A percentile compares a stretch with the other conserved stretches of the same genome.
phyloP scores from a whole-genome alignment of 2,797 vertebrate genomes.

The Cossypha niveicapilla region DNA sequence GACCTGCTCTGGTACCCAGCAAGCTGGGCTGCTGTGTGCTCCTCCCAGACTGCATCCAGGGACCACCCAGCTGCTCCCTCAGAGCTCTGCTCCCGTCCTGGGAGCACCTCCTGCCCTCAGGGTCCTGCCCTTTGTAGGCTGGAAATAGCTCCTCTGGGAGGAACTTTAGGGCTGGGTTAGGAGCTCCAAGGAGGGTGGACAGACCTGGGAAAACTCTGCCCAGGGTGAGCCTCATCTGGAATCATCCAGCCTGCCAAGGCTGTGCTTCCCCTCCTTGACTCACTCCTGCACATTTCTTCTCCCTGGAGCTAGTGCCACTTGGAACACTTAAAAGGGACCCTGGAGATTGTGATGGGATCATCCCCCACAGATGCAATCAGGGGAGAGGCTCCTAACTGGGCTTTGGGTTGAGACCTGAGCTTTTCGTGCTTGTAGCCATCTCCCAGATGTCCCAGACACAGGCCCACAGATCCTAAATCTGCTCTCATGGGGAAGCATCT shows the following conservation, averaged over 20 bases:
- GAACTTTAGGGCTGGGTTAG: not conserved
- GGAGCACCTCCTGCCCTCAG: not conserved
- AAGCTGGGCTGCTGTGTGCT: not conserved
- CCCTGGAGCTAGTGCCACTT: not conserved
- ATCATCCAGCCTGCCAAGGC: fast-evolving
- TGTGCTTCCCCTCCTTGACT: fast-evolving
- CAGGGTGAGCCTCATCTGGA: not conserved
- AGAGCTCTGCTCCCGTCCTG: not conserved
- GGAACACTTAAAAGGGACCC: not conserved
- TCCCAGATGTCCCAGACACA: not conserved
- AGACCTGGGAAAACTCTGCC: not conserved
- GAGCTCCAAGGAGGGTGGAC: not conserved
- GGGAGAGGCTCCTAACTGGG: not conserved
- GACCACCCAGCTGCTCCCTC: not conserved
- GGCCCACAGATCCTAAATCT: not conserved
- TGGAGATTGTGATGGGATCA: not conserved
- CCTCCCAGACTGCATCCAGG: not conserved
- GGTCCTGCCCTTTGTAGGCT: not conserved
- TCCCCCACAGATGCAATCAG: not conserved
- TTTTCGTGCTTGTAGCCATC: not conserved
- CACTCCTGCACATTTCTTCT: not conserved
- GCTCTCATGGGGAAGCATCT: not conserved
- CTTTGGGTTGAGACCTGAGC: not conserved
- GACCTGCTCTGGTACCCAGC: not conserved
- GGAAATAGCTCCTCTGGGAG: not conserved